Evolutionary conservation across 2,113 vertebrate genomes (phyloP), one percentile per base, ranked within the genome.

Genomic region (Illadopsis cleaveri): DNA sequence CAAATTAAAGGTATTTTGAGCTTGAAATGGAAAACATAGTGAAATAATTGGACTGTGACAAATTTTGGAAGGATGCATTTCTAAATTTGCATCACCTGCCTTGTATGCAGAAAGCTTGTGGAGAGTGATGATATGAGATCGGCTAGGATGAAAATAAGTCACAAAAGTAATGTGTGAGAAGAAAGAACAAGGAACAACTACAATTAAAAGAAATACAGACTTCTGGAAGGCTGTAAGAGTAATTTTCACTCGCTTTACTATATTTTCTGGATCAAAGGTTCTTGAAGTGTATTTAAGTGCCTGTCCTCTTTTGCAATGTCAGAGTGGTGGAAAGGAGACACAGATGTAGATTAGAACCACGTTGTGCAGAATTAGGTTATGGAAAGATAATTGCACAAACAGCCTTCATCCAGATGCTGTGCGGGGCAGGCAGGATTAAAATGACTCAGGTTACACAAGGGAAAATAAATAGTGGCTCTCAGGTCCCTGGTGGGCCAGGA

Each of bases 291-390:
- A 19, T 88, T 70, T 71, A 69, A 65, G 27, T 54, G 33, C 15
- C 18, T 65, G 58, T 69, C 13, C 12, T 42, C 73, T 82, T 81
- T 38, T 45, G 28, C 82, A 92, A 73, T 94, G 85, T 94, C 94
- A 95, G 54, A 91, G 64, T 0, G 0, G 35, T 56, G 56, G 53
- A 33, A 91, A 92, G 83, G 65, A 82, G 65, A 71, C n/a, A 28
- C 1, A 53, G 0, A 73, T 78, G 82, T n/a, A 68, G 86, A 86
- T 73, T 82, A 70, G 82, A 94, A 37, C 69, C 87, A 90, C 10
- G 24, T 73, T 89, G 65, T 66, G 23, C 71, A 89, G 84, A 96
- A 93, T 82, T 90, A 82, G 35, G 62, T 94, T 96, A 82, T 4
- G 4, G 75, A 25, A 80, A 85, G 86, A 45, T 87, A 92, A 96